These are phyloP conservation scores for Zaprionus kolodkinae DNA, from an alignment of 1,140 invertebrate species.

Conservation along the genomic window DNA sequence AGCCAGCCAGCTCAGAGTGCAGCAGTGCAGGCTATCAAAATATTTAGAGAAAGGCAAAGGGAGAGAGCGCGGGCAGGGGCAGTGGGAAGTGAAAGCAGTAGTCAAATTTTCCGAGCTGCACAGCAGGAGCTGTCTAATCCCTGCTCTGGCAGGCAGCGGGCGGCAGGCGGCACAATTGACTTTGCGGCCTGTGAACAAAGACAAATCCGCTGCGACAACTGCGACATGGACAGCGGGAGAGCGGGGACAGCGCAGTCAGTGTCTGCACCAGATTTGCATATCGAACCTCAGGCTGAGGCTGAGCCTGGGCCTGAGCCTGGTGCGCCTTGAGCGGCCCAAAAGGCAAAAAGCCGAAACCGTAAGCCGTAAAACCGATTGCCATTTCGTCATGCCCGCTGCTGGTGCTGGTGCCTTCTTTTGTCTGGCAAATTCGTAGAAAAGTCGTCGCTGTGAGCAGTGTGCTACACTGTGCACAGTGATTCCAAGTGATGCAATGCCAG, in stretches of 20 bases:
- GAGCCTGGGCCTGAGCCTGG: conserved; percentile 22
- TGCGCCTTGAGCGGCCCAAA: conserved; percentile 23
- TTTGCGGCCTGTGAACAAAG: conserved; percentile 70
- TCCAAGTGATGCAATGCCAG: conserved; percentile 17
- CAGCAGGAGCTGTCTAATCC: conserved; percentile 74
- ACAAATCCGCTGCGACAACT: conserved; percentile 70
- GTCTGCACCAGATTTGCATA: conserved; percentile 69
- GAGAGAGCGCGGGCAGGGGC: background rate
- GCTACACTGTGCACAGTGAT: conserved; percentile 57
- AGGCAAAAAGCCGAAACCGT: conserved; percentile 1
- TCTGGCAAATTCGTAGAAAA: conserved; percentile 72
- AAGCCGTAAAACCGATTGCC: conserved; percentile 67
- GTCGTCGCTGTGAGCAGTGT: conserved; percentile 10
- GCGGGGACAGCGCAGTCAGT: conserved; percentile 12
- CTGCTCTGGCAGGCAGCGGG: conserved; percentile 6
- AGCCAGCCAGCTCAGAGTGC: conserved; percentile 8
- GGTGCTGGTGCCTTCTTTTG: conserved; percentile 72
- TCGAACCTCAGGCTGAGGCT: conserved; percentile 42
- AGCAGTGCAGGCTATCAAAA: conserved; percentile 59
- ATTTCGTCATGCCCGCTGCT: conserved; percentile 80
- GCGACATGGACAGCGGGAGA: conserved; percentile 56
- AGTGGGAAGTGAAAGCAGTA: conserved; percentile 73
- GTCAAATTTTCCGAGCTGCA: conserved; percentile 67
- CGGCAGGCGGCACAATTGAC: conserved; percentile 70
- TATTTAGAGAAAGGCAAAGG: conserved; percentile 75